Conservation (phyloP, 2,113 vertebrate genomes). For the Halcyon malimbica region DNA sequence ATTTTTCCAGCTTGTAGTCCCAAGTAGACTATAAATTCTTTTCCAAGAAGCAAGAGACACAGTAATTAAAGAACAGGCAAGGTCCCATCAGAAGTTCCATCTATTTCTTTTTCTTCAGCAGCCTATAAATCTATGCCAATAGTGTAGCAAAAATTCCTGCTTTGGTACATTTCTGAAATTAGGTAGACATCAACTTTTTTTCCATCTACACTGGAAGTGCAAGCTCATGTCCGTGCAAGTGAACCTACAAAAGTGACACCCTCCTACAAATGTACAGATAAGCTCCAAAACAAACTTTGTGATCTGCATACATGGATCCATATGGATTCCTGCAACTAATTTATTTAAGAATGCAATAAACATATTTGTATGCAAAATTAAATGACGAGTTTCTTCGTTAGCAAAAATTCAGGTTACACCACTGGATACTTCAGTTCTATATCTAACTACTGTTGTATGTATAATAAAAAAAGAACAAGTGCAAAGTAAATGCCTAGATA, state of each 20-base stretch:
- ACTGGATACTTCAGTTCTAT: neutral
- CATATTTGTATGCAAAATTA: neutral
- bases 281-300: neutral
- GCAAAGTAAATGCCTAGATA: neutral
- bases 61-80: conserved; percentile 34
- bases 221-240: neutral
- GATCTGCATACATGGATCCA: neutral
- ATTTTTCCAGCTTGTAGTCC: neutral
- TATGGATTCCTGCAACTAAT: neutral
- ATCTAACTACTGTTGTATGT: neutral
- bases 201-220: neutral
- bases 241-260: neutral
- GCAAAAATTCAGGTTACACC: neutral
- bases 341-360: neutral
- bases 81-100: neutral
- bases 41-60: conserved; percentile 11
- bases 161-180: neutral
- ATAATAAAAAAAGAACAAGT: neutral
- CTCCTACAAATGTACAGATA: neutral
- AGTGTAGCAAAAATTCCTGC: neutral
- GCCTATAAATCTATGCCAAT: neutral
- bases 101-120: neutral
- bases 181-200: neutral
- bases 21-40: conserved; percentile 22
- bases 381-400: neutral